A percentile compares a stretch with the other conserved stretches of the same genome.
Evolutionary conservation across 2,797 vertebrate genomes (phyloP).

Genomic region (Neomorphus geoffroyi): DNA sequence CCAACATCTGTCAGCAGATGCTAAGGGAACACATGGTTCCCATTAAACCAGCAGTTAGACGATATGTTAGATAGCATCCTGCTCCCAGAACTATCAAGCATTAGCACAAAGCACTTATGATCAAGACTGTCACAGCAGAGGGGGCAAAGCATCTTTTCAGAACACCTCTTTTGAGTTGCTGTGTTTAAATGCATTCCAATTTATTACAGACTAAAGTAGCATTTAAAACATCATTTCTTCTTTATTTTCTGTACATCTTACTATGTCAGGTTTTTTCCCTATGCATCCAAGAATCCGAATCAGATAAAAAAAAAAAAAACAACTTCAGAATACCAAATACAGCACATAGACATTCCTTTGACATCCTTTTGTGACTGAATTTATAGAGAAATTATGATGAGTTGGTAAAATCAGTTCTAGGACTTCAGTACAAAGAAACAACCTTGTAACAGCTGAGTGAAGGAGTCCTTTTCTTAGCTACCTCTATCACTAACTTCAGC

Average conservation of each 20-base stretch:
- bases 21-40: background rate
- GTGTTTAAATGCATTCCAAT: background rate
- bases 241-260: background rate
- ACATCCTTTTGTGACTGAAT: background rate
- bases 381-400: background rate
- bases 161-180: background rate
- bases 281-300: background rate
- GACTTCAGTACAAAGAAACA: background rate
- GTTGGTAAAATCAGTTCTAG: background rate
- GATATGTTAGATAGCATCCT: background rate
- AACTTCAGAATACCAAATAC: background rate
- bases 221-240: background rate
- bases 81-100: background rate
- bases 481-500: background rate
- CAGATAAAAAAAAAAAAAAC: background rate
- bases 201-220: background rate
- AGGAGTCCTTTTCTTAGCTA: background rate
- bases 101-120: background rate
- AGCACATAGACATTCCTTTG: background rate
- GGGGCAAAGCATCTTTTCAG: background rate
- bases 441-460: background rate
- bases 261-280: accelerated
- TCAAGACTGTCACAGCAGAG: background rate
- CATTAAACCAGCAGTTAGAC: background rate
- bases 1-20: conserved; percentile 36